A percentile compares a stretch with the other conserved stretches of the same genome.
phyloP scores from a whole-genome alignment of 35 echinoderm and acorn worm genomes.

The Hemicentrotus pulcherrimus region DNA sequence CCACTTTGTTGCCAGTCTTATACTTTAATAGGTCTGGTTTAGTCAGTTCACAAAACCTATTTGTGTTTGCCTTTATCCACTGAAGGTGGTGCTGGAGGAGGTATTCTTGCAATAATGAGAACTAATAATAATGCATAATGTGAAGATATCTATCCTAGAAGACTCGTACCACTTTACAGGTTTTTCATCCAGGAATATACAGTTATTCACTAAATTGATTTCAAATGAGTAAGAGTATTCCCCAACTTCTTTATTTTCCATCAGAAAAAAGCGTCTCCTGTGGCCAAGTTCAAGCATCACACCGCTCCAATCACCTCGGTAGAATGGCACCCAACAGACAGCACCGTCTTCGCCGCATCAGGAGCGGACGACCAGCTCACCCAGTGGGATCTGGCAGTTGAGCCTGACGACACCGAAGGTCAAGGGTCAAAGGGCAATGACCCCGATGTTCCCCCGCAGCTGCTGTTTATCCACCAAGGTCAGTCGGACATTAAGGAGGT shows the following conservation, averaged over 20 bases:
- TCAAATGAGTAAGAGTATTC: too few species aligned
- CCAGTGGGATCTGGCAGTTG: conserved; percentile 91
- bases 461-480: conserved; percentile 96
- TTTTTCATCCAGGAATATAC: too few species aligned
- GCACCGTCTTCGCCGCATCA: conserved; percentile 82
- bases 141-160: too few species aligned
- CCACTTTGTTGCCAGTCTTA: too few species aligned
- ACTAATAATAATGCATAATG: too few species aligned
- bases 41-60: too few species aligned
- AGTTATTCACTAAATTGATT: too few species aligned
- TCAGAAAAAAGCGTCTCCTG: conserved; percentile 79
- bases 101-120: too few species aligned
- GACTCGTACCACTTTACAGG: background rate
- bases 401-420: conserved; percentile 59
- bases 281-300: conserved; percentile 98
- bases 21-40: too few species aligned
- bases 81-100: too few species aligned
- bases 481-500: conserved; percentile 95
- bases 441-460: conserved; percentile 80
- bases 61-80: too few species aligned
- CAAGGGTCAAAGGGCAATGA: conserved; percentile 18
- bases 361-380: conserved; percentile 93
- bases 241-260: background rate
- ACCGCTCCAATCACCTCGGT: conserved; percentile 87
- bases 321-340: conserved; percentile 89